These are phyloP conservation scores for Micrastur ruficollis DNA, from an alignment of 2,797 vertebrate genomes.

Conservation along the genomic window DNA sequence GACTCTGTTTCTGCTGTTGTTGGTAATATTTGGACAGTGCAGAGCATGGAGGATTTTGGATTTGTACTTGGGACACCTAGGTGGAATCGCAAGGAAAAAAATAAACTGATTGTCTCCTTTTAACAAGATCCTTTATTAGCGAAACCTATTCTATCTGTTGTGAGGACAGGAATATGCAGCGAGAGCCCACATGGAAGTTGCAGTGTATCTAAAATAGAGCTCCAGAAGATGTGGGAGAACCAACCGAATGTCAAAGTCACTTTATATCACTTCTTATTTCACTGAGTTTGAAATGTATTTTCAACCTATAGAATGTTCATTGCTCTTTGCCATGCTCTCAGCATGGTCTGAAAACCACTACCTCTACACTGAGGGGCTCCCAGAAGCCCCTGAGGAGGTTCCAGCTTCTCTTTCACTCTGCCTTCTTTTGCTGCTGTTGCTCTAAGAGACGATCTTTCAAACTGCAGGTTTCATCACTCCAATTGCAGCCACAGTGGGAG, in stretches of 20 bases:
- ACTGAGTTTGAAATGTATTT: background rate
- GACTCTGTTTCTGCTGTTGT: background rate
- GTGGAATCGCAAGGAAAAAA: background rate
- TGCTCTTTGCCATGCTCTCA: background rate
- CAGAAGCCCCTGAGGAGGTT: background rate
- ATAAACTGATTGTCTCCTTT: background rate
- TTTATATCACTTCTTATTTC: background rate
- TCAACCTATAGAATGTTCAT: background rate
- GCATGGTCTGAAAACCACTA: background rate
- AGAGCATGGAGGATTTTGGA: background rate
- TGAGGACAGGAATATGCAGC: background rate
- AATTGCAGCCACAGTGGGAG: background rate
- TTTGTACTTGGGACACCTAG: background rate
- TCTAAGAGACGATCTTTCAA: background rate
- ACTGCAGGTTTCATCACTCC: background rate
- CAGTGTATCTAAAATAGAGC: background rate
- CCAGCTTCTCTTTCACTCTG: background rate
- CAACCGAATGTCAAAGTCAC: background rate
- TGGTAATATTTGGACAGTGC: background rate
- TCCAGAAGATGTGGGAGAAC: background rate
- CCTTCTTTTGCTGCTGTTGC: background rate
- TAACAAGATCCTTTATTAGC: background rate
- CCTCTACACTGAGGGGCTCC: accelerated
- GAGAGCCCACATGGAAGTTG: background rate
- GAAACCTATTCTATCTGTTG: background rate